Percentiles rank a stretch among this genome's conserved stretches.
Evolutionary conservation across 2,797 vertebrate genomes (phyloP).

Genomic region (Sebastiscus tertius): DNA sequence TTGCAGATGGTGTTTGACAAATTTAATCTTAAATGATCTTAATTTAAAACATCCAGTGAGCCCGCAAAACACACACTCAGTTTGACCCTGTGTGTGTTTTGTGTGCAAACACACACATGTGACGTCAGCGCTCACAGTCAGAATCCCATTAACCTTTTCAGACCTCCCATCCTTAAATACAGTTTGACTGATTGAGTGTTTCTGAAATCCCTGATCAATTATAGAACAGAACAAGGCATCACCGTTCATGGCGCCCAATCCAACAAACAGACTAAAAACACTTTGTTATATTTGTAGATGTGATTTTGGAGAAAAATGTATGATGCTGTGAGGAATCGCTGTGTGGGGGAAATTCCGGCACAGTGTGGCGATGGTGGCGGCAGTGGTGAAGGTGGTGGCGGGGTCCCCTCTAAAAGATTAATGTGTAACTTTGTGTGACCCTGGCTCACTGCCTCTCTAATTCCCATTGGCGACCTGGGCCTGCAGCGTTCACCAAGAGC

Average conservation of each 20-base stretch:
- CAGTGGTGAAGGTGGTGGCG: not conserved
- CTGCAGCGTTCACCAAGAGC: slow-evolving; percentile 57
- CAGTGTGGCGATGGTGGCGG: slow-evolving; percentile 13
- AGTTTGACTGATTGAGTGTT: slow-evolving; percentile 60
- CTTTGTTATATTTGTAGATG: not conserved
- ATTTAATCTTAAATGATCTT: not conserved
- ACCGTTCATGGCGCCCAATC: not conserved
- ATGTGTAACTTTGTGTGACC: slow-evolving; percentile 79
- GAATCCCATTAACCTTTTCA: slow-evolving; percentile 61
- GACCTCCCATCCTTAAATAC: slow-evolving; percentile 35
- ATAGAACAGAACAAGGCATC: slow-evolving; percentile 46
- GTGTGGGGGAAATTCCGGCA: slow-evolving; percentile 1
- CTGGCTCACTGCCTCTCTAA: slow-evolving; percentile 63
- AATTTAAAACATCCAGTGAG: slow-evolving; percentile 8
- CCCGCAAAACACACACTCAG: not conserved
- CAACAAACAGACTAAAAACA: not conserved
- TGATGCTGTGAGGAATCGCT: not conserved
- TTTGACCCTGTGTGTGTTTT: not conserved
- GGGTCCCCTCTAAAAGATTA: slow-evolving; percentile 69
- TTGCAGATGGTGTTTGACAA: slow-evolving; percentile 13
- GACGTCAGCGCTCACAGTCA: slow-evolving; percentile 29
- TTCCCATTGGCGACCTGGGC: slow-evolving; percentile 61
- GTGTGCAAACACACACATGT: not conserved
- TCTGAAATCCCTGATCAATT: slow-evolving; percentile 54
- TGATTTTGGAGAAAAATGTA: not conserved